Evolutionary conservation across 2,888 invertebrate genomes (phyloP), one percentile per base, ranked within the genome.

Genomic region (Caenorhabditis wallacei): DNA sequence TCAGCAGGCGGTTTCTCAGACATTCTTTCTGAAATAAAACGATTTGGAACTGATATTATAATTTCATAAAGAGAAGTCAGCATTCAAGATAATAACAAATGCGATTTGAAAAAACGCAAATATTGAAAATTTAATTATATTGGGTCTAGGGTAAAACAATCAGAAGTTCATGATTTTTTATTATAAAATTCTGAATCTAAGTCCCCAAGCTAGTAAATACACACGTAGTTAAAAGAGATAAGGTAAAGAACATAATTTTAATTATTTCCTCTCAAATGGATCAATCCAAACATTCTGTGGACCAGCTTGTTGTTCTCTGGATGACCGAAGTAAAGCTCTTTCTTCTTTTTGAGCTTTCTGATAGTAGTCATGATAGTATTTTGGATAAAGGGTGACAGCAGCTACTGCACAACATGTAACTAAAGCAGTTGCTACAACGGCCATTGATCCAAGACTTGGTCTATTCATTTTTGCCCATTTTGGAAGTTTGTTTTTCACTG

Each of bases 241-340:
- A n/a, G n/a, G n/a, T n/a, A n/a, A n/a, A n/a, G n/a, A n/a, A n/a
- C n/a, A n/a, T n/a, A n/a, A n/a, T n/a, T n/a, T 40, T 5, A 40
- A 40, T 46, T 37, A 57, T 76, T 88, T 87, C 43, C 82, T 80
- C 7, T 86, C 88, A 75, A 90, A 90, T 7, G 90, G 90, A 83
- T 90, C 90, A 16, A 76, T 78, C 90, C 90, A 90, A 13, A 85
- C 86, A 26, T 85, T 85, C 48, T 89, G 88, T 7, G 84, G 82
- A 10, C 87, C 84, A 13, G 90, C 90, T 48, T 87, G 64, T 20
- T 89, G 82, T 69, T 90, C 90, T 13, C 86, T 81, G 7, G 82
- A 75, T 20, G 85, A 85, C 48, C 85, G 80, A 35, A 90, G 68
- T 18, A 86, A 63, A 16, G 90, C 87, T 48, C 90, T 78, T 72